These are phyloP conservation scores for Trileptium ribeirensis DNA, from an alignment of 2,888 invertebrate genomes.

Conservation along the genomic window DNA sequence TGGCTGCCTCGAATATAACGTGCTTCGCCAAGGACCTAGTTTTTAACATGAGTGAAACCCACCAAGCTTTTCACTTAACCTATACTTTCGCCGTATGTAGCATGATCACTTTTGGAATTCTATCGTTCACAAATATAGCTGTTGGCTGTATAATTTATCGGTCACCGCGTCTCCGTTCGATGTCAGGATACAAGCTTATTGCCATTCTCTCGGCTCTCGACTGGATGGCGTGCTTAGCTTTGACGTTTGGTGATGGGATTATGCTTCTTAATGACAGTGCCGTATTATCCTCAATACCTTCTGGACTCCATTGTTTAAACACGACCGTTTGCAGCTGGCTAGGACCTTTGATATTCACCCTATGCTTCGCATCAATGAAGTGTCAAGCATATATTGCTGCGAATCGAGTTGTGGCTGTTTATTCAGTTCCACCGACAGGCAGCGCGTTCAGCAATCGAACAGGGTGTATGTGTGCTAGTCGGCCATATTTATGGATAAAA, in stretches of 20 bases:
- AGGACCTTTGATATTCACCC: background rate
- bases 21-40: no score
- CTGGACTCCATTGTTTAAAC: no score
- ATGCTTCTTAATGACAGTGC: background rate
- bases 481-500: background rate
- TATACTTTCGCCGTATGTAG: no score
- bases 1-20: no score
- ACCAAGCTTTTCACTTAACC: no score
- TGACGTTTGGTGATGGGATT: background rate
- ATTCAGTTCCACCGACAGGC: background rate
- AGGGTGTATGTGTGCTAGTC: background rate
- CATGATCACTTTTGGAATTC: no score
- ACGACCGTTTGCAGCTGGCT: background rate
- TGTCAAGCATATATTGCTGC: background rate
- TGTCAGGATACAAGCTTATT: background rate
- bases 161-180: background rate
- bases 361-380: background rate
- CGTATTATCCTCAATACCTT: background rate
- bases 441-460: background rate
- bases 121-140: background rate
- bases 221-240: background rate
- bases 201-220: background rate
- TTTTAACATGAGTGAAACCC: no score
- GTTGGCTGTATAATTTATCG: background rate
- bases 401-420: background rate